Evolutionary conservation across 2,888 invertebrate species (phyloP).

Genomic region (Octodonta nipae): DNA sequence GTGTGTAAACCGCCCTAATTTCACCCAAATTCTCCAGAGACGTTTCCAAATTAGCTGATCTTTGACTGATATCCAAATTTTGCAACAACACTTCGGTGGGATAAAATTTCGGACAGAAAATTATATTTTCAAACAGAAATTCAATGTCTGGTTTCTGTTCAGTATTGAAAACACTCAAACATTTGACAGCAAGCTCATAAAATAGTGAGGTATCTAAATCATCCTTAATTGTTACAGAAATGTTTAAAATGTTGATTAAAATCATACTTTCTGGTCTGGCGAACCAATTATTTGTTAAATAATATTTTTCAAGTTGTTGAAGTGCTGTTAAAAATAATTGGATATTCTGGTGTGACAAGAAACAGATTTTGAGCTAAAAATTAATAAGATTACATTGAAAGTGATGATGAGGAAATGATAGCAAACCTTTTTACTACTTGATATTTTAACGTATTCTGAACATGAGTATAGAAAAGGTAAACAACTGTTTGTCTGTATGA

Average conservation of each 20-base stretch:
- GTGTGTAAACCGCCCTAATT: slow-evolving; percentile 27
- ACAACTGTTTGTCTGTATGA: slow-evolving; percentile 35
- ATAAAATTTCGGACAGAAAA: slow-evolving; percentile 49
- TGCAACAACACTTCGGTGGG: slow-evolving; percentile 43
- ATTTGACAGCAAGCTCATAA: slow-evolving; percentile 46
- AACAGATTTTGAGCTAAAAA: slow-evolving; percentile 31
- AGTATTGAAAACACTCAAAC: slow-evolving; percentile 44
- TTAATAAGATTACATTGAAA: slow-evolving; percentile 1
- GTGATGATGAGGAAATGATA: slow-evolving; percentile 1
- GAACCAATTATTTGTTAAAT: slow-evolving; percentile 47
- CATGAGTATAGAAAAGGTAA: slow-evolving; percentile 35
- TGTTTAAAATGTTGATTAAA: slow-evolving; percentile 39
- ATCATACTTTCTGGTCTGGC: slow-evolving; percentile 49
- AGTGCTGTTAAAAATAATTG: slow-evolving; percentile 36
- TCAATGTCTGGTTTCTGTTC: slow-evolving; percentile 46
- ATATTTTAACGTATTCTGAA: slow-evolving; percentile 22
- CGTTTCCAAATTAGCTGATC: slow-evolving; percentile 35
- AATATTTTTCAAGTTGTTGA: slow-evolving; percentile 24
- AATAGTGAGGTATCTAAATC: slow-evolving; percentile 39
- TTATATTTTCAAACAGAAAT: slow-evolving; percentile 43
- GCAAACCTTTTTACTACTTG: slow-evolving; percentile 18
- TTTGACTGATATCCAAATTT: slow-evolving; percentile 40
- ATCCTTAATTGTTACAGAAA: slow-evolving; percentile 27
- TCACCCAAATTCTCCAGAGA: slow-evolving; percentile 26
- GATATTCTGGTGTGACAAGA: slow-evolving; percentile 32